Evolutionary conservation across 2,113 vertebrate species (phyloP), one percentile per base, ranked within the genome.

Genomic region (Carollia perspicillata): DNA sequence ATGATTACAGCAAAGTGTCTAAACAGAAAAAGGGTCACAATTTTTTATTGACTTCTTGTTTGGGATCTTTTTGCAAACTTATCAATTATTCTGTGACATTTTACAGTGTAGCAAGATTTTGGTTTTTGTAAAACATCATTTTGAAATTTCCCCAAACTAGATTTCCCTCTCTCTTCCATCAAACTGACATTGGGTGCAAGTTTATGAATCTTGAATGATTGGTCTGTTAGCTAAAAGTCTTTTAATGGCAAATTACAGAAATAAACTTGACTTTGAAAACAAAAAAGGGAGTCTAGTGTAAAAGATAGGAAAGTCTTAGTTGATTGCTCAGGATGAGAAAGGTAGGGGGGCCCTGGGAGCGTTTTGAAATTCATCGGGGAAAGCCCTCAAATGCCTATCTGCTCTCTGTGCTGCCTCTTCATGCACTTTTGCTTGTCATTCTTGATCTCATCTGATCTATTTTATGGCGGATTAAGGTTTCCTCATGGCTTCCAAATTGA

Each of bases 121-220:
- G n/a, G n/a, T 93, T 22, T 83, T 90, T 80, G 81, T 90, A 84
- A 95, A 94, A 86, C 37, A 90, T 84, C 37, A 84, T 90, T 97
- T 93, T 84, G n/a, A 93, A 95, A 90, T 89, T 69, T 33, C 33
- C 72, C 49, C 89, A 65, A 94, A 83, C 53, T 85, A 93, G 63
- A 79, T 30, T 5, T 60, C 20, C 63, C 28, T 51, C 33, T 65
- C 30, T 66, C 8, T 74, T 60, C 23, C 22, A 28, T 89, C 75
- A 35, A 66, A 81, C 58, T 30, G 68, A 92, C 40, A 47, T 23
- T 69, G 35, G 23, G 7, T 84, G 55, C 47, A 85, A 35, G 11
- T 92, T 93, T 81, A 85, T 68, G 47, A 96, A n/a, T 72, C 74
- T 69, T 35, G n/a, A 87, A 53, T 90, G 65, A 87, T 22, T 75